phyloP scores from a whole-genome alignment of 2,113 vertebrate species.

The Campylomormyrus tamandua region DNA sequence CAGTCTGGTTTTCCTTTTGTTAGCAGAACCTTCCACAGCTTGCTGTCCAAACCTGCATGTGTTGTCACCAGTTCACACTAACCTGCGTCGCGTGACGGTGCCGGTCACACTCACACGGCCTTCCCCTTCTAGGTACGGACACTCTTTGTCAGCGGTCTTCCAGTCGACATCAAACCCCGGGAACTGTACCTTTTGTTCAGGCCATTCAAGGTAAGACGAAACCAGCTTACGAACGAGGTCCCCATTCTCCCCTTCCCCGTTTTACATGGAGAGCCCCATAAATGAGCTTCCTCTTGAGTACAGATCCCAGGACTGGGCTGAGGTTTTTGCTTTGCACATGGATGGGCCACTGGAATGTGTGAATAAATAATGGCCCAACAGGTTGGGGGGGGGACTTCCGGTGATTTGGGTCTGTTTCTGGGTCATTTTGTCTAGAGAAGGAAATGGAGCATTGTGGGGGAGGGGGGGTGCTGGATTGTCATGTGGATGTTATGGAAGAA shows the following conservation, averaged over 20 bases:
- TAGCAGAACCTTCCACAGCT: neutral
- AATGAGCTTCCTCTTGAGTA: neutral
- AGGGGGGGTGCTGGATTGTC: neutral
- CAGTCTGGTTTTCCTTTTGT: neutral
- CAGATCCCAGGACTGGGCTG: neutral
- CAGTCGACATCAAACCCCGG: slow-evolving; percentile 81
- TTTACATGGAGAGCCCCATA: neutral
- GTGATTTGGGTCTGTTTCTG: neutral
- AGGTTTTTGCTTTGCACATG: neutral
- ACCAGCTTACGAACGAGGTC: neutral
- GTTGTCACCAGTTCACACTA: neutral
- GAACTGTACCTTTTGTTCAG: slow-evolving; percentile 82
- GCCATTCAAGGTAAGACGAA: slow-evolving; percentile 73
- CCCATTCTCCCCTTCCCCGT: neutral
- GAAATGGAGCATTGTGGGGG: neutral
- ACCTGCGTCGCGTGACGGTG: neutral
- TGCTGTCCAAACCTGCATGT: neutral
- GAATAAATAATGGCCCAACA: slow-evolving; percentile 1
- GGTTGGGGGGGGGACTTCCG: neutral
- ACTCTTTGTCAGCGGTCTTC: slow-evolving; percentile 80
- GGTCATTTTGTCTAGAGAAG: neutral
- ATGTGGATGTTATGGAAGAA: neutral
- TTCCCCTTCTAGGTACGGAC: slow-evolving; percentile 68
- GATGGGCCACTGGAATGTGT: slow-evolving; percentile 20
- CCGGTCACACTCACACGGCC: neutral